phyloP scores from a whole-genome alignment of 2,113 vertebrate species.

The Tenebrosternarchus preto region DNA sequence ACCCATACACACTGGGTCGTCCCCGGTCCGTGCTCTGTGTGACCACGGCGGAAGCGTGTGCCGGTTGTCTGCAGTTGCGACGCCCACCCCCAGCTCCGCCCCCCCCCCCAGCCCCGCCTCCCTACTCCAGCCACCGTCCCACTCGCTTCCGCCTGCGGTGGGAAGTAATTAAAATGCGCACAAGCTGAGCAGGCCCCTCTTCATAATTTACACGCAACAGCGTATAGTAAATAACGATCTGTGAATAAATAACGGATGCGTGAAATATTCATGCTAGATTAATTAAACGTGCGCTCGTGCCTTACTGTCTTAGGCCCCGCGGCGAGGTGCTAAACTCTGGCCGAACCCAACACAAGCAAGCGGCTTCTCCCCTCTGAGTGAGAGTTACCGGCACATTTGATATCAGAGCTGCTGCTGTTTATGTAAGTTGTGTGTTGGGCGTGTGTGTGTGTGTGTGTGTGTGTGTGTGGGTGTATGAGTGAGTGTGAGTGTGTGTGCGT shows the following conservation, averaged over 20 bases:
- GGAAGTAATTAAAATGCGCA: constrained; percentile 75
- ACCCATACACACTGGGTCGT: no score
- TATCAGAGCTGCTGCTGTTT: constrained; percentile 8
- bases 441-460: background rate
- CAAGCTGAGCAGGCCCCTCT: constrained; percentile 68
- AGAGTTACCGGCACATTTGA: constrained; percentile 41
- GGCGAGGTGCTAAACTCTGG: constrained; percentile 65
- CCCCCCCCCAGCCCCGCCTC: no score
- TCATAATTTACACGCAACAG: constrained; percentile 75
- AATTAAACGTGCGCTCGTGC: constrained; percentile 69
- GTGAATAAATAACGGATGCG: constrained; percentile 63
- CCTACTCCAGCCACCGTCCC: constrained; percentile 43
- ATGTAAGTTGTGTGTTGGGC: background rate
- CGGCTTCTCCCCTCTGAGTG: constrained; percentile 48
- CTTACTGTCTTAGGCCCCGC: constrained; percentile 63
- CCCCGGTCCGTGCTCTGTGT: no score
- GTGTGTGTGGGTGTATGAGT: background rate
- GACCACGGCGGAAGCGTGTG: background rate
- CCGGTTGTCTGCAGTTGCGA: no score
- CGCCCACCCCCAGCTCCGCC: no score
- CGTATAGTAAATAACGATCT: constrained; percentile 71
- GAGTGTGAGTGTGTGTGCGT: background rate
- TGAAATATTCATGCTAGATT: constrained; percentile 71
- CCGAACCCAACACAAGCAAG: constrained; percentile 60
- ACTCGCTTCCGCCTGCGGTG: constrained; percentile 65